These are phyloP conservation scores for Pelodiscus sinensis DNA, from an alignment of 2,113 vertebrate species.

Conservation along the genomic window DNA sequence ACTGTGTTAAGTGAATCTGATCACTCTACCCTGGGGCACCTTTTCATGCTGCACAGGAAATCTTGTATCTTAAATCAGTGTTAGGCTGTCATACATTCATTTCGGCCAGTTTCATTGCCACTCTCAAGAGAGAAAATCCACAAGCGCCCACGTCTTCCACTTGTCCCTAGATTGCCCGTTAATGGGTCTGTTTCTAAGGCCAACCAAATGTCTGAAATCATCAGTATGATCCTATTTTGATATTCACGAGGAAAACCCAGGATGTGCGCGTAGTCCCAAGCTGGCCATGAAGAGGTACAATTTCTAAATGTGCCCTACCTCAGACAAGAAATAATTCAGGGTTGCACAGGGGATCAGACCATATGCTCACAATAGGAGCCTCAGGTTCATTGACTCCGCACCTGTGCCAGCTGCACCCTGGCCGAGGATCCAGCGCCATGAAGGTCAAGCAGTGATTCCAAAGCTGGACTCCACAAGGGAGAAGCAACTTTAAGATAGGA, in stretches of 20 bases:
- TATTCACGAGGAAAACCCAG: not conserved
- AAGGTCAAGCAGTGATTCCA: not conserved
- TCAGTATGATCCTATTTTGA: not conserved
- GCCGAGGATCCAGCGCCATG: rapidly evolving
- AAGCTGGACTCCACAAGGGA: rapidly evolving
- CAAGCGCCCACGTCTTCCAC: not conserved
- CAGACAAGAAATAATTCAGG: not conserved
- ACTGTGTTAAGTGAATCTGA: not conserved
- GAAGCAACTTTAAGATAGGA: not conserved
- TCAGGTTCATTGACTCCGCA: not conserved
- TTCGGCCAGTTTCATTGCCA: not conserved
- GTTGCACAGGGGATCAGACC: not conserved
- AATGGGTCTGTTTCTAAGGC: not conserved
- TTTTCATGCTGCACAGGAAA: not conserved
- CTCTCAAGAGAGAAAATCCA: not conserved
- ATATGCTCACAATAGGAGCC: not conserved
- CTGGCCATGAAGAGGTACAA: not conserved
- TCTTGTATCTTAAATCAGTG: not conserved
- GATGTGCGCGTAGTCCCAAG: not conserved
- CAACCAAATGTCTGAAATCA: not conserved
- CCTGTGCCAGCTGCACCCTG: not conserved
- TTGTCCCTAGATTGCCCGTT: not conserved
- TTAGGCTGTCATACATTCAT: not conserved
- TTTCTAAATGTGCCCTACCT: not conserved
- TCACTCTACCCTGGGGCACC: not conserved